Conservation (phyloP, 2,888 invertebrate species). For the Adela reaumurella region DNA sequence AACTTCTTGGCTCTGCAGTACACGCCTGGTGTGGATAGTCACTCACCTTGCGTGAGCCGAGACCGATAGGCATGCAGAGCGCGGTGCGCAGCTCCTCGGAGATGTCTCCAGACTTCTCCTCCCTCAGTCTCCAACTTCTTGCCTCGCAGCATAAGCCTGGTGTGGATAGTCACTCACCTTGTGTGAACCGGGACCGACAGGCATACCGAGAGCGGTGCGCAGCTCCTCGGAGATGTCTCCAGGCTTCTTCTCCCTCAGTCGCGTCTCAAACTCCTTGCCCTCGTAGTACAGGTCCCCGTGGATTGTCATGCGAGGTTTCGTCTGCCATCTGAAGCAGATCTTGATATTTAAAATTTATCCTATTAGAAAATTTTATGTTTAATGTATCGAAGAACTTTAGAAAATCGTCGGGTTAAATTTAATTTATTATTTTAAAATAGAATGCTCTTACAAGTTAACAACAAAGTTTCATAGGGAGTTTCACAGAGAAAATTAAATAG, state of each 20-base stretch:
- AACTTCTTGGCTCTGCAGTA: slow-evolving; percentile 99
- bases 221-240: slow-evolving; percentile 96
- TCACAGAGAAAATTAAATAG: too few species aligned
- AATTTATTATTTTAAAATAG: neutral
- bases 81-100: slow-evolving; percentile 90
- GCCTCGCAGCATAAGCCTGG: too few species aligned
- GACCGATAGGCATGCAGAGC: slow-evolving; percentile 97
- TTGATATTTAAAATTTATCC: too few species aligned
- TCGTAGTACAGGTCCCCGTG: slow-evolving; percentile 99
- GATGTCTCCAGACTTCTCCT: too few species aligned
- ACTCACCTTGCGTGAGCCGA: slow-evolving; percentile 82
- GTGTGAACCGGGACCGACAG: slow-evolving; percentile 89
- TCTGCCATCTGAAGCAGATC: slow-evolving; percentile 78
- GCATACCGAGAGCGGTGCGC: slow-evolving; percentile 97
- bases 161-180: slow-evolving; percentile 58
- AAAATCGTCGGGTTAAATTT: too few species aligned
- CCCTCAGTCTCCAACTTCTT: too few species aligned
- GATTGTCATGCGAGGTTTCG: slow-evolving; percentile 97
- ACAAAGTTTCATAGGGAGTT: neutral
- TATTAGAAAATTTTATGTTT: too few species aligned
- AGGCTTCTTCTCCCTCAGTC: slow-evolving; percentile 96
- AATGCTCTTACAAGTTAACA: neutral
- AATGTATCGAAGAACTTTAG: too few species aligned
- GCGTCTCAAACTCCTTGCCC: slow-evolving; percentile 97
- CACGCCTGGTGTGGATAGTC: slow-evolving; percentile 97